Base-by-base conservation (phyloP, 2,797 vertebrate species). In the Sphenodon punctatus region DNA sequence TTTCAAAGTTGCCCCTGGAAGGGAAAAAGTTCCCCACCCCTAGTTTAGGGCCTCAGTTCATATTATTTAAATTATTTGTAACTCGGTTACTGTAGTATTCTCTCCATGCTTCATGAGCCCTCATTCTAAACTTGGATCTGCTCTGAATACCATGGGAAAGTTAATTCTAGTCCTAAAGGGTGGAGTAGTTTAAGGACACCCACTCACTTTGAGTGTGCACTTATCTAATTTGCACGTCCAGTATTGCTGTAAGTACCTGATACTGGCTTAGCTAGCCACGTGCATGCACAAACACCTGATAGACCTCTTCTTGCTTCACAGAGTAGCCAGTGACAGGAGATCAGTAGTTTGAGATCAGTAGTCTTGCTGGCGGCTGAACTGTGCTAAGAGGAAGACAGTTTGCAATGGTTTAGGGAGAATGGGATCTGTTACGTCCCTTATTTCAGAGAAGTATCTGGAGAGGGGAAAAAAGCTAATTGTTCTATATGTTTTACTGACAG, bases 401-500 rank as follows among this genome's bases (percentile, higher is more conserved):
- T 55, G n/a, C n/a, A 14, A 27, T 7, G 27, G 14, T 17, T 38
- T n/a, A 56, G 43, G 20, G 67, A 14, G 10, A 67, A 67, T 39
- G 17, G 17, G 34, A 46, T 58, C 42, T 17, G 15, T 45, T 42
- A n/a, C 36, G 60, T 67, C 39, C 53, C 27, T 6, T 51, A 2
- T 70, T 17, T 7, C 4, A 10, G 16, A 65, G 67, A 48, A 68
- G 30, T 10, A 10, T 55, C 79, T 75, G 34, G 49, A 58, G 41
- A 49, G 56, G n/a, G 27, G 59, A 41, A 4, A 51, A 39, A 25
- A 12, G 25, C 25, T 91, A 34, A 90, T 27, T 12, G 13, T 41
- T 70, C 15, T 41, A 10, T 19, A 4, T 23, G 20, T 78, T 64
- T 86, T 80, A 75, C 74, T 86, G 80, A 38, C 87, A 99, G 98